Evolutionary conservation across 2,888 invertebrate species (phyloP), one percentile per base, ranked within the genome.

Genomic region (Macroteleia sp.): DNA sequence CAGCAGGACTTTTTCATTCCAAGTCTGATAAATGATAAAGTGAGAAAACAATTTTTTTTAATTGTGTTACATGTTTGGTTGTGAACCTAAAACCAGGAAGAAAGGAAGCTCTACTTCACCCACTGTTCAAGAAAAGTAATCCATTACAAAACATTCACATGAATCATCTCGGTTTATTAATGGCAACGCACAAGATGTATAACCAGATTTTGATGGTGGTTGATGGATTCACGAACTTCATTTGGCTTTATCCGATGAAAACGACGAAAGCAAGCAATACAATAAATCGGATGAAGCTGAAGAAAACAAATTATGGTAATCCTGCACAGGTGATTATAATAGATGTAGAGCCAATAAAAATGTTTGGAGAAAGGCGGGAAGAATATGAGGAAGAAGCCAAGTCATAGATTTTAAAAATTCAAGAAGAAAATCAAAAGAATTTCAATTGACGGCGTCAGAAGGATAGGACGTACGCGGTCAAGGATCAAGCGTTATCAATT

Each of bases 241-340:
- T 25, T 2, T 64, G 73, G 57, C 41, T 73, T 8, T 66, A 54
- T 19, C 52, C 74, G 1, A 25, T 36, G 4, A 59, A 59, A 6
- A 41, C 64, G 2, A 73, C 56, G 2, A 30, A 36, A 39, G 12
- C 62, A 6, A 14, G 10, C 1, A 74, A 80, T 3, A 28, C 39
- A 1, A 54, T 91, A 8, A 25, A 78, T 1, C 88, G 86, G 73
- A 41, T 91, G 0, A 64, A 66, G 4, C 14, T 71, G 2, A 88
- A 89, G 28, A 86, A 87, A 44, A 75, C n/a, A 79, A 12, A 80
- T 50, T 5, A 91, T 91, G 83, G 91, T 90, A 6, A 56, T 39
- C 17, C 17, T 41, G 6, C 89, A 89, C 71, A 81, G 83, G 28
- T n/a, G n/a, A n/a, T n/a, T n/a, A n/a, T n/a, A n/a, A n/a, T n/a